Evolutionary conservation across 2,888 invertebrate genomes (phyloP).

Genomic region (Beris chalybata): DNA sequence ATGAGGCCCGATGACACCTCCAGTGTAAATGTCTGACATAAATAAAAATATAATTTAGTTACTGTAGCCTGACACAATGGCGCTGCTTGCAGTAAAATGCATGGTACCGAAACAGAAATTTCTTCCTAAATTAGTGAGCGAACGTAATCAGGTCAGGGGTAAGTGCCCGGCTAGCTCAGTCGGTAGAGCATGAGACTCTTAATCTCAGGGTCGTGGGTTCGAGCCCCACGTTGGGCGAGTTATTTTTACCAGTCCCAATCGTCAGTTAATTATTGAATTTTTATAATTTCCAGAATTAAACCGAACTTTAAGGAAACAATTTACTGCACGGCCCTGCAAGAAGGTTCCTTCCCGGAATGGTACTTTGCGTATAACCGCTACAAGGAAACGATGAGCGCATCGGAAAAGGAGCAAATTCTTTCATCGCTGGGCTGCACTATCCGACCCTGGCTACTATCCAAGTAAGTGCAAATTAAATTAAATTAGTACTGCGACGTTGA

Average conservation of each 20-base stretch:
- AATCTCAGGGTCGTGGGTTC: constrained; percentile 58
- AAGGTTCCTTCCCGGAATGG: constrained; percentile 69
- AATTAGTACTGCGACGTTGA: neutral
- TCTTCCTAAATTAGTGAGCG: neutral
- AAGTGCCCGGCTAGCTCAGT: constrained; percentile 62
- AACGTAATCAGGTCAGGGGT: constrained; percentile 31
- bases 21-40: no score
- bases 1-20: no score
- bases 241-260: constrained; percentile 31
- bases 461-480: constrained; percentile 52
- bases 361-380: constrained; percentile 63
- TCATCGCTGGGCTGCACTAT: constrained; percentile 61
- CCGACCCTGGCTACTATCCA: constrained; percentile 61
- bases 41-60: no score
- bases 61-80: no score
- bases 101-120: no score
- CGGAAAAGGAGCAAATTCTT: constrained; percentile 65
- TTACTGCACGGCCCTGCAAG: constrained; percentile 67
- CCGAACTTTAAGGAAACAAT: constrained; percentile 65
- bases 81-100: no score
- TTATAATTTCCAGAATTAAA: constrained; percentile 58
- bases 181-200: constrained; percentile 62
- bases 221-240: constrained; percentile 55
- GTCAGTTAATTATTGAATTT: constrained; percentile 14
- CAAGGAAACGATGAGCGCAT: constrained; percentile 57